Conservation (phyloP, 2,113 vertebrate genomes). For the Pelusios castaneus region DNA sequence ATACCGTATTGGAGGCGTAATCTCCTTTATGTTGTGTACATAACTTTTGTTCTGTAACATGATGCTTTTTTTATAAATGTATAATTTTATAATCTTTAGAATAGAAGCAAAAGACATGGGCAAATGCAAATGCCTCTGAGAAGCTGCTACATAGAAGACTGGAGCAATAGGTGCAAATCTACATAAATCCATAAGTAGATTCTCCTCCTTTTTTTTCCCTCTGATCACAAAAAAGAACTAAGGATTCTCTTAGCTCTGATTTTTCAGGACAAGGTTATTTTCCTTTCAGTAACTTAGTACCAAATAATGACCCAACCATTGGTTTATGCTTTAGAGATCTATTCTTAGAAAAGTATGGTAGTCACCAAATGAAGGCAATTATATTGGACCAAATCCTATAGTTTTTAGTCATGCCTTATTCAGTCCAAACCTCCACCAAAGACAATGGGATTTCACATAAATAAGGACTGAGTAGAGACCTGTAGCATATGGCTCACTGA, state of each 20-base stretch:
- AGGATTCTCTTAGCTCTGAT: not conserved
- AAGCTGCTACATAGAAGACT: not conserved
- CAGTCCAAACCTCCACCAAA: not conserved
- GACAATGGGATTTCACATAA: not conserved
- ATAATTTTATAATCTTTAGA: conserved; percentile 31
- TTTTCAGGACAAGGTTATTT: conserved; percentile 7
- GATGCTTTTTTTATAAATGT: not conserved
- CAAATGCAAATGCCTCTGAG: not conserved
- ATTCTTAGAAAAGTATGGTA: not conserved
- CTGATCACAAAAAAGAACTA: not conserved
- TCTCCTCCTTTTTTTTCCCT: not conserved
- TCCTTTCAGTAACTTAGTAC: not conserved
- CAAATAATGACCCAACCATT: not conserved
- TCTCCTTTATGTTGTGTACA: not conserved
- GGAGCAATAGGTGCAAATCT: not conserved
- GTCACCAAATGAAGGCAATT: not conserved
- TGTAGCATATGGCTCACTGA: not conserved
- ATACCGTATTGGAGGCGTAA: not conserved
- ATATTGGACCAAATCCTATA: not conserved
- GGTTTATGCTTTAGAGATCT: not conserved
- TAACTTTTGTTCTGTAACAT: not conserved
- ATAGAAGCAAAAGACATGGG: not conserved
- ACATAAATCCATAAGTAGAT: not conserved
- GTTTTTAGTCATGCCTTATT: not conserved
- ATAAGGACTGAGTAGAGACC: not conserved